Percentiles rank a stretch among this genome's conserved stretches.
Evolutionary conservation across 2,113 vertebrate genomes (phyloP).

Genomic region (Cricetomys ansorgei): DNA sequence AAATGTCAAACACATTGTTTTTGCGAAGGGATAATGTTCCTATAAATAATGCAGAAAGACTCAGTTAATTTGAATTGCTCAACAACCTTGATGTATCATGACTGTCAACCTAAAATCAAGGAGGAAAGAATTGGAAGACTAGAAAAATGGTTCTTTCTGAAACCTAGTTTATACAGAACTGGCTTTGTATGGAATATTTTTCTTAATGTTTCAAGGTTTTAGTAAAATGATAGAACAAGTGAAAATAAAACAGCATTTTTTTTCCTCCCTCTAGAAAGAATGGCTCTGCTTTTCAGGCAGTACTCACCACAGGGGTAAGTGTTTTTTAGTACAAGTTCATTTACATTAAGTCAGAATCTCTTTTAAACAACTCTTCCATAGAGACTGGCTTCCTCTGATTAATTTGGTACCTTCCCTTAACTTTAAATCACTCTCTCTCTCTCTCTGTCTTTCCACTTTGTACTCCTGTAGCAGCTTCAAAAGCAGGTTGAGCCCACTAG

Average conservation of each 20-base stretch:
- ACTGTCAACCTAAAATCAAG: constrained; percentile 55
- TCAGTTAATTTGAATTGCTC: constrained; percentile 36
- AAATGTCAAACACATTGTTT: background rate
- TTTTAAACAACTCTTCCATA: constrained; percentile 30
- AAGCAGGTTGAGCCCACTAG: constrained; percentile 45
- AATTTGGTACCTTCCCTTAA: constrained; percentile 36
- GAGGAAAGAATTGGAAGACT: constrained; percentile 44
- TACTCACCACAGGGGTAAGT: constrained; percentile 10
- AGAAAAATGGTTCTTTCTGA: constrained; percentile 55
- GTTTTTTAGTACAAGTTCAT: constrained; percentile 65
- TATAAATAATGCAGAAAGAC: background rate
- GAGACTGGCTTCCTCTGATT: constrained; percentile 59
- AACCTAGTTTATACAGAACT: background rate
- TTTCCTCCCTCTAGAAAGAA: constrained; percentile 44
- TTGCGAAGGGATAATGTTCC: constrained; percentile 11
- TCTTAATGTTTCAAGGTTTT: constrained; percentile 44
- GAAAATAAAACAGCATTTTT: background rate
- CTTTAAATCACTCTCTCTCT: constrained; percentile 43
- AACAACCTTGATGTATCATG: constrained; percentile 34
- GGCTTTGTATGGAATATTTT: constrained; percentile 35
- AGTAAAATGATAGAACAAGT: constrained; percentile 58
- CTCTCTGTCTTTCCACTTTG: background rate
- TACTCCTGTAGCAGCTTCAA: constrained; percentile 47
- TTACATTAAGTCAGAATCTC: constrained; percentile 52
- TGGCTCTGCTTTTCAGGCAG: constrained; percentile 41